Evolutionary conservation across 2,797 vertebrate genomes (phyloP), one percentile per base, ranked within the genome.

Genomic region (Myoxocephalus aenaeus): DNA sequence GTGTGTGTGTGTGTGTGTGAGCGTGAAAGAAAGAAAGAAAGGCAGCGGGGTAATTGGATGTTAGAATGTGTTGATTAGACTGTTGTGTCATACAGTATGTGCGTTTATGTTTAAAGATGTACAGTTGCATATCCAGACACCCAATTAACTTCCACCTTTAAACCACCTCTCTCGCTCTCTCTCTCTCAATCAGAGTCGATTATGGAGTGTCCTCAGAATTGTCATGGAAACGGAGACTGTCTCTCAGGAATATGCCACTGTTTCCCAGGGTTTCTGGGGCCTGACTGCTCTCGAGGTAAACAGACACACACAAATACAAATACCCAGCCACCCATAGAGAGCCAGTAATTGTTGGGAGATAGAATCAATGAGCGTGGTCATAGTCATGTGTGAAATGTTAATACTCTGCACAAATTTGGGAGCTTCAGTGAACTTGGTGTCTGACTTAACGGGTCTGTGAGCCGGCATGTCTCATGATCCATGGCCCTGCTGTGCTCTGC

Each of bases 171-270:
- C 6, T 38, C 48, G 65, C 29, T 34, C 11, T 32, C 65, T 8
- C 9, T 48, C 18, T 17, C 17, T 38, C 71, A 75, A 87, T 91
- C 86, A 99, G 98, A 99, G 85, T 99, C 98, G 14, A 96, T 98
- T 84, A 97, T 98, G 90, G 98, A 99, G 93, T 99, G 98, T 92
- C 97, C 98, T 84, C 96, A 98, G 86, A 99, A 99, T 94, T 99
- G 98, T 93, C 98, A 99, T 95, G 98, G 98, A 88, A 99, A 99
- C 77, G 98, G 98, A 69, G 97, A 99, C 86, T 99, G 98, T 81
- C 96, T 99, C 89, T 99, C 98, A 80, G 98, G 98, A 95, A 96
- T 97, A 65, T 99, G 98, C 88, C 97, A 98, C 92, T 99, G 98
- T 96, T 99, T 99, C 91, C 96, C 98, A 18, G 98, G 98, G 69